Base-by-base conservation (phyloP, 2,888 invertebrate species). In the Apomyelois bistriatella region DNA sequence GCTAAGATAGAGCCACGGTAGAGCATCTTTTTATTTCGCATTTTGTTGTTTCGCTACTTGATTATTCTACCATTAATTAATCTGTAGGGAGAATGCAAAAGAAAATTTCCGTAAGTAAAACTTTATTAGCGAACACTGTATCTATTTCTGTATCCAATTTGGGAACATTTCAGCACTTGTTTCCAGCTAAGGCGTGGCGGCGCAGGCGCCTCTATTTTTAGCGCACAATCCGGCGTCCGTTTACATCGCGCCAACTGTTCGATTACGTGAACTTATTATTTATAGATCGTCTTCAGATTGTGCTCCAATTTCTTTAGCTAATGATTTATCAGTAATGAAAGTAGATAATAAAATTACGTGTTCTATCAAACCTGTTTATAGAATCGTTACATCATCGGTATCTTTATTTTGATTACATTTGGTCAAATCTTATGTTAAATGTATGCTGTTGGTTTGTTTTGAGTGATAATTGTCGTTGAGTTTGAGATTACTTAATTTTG, bases 191-290 rank as follows among this genome's bases (percentile, higher is more conserved):
- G 80, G 82, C 75, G 76, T 71, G 70, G 70, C 48, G 70, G 70
- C 48, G 56, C 59, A 50, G 59, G 59, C 79, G 73, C 72, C 75
- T 70, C 79, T 86, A 86, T 74, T 81, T 83, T 82, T 85, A 85
- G 82, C 51, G n/a, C 60, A 32, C 59, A 61, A 60, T 61, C 59
- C 61, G 70, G 72, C 61, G 58, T 73, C 69, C 59, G 67, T 70
- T 79, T 74, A 68, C 74, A 64, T 58, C 57, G 60, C 64, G 62
- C 64, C 58, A 58, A 57, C 65, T 64, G 58, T 67, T 68, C 61
- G 59, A 70, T 83, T 82, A 78, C 80, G 78, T 78, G 69, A 77
- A 74, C 41, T 50, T 46, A 56, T 65, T 76, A 70, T 68, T 77
- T 76, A 76, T 85, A 85, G 79, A 74, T 59, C 55, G 48, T 15